Percentiles rank a stretch among this genome's conserved stretches.
Evolutionary conservation across 2,113 vertebrate genomes (phyloP).

Genomic region (Psephotus haematonotus): DNA sequence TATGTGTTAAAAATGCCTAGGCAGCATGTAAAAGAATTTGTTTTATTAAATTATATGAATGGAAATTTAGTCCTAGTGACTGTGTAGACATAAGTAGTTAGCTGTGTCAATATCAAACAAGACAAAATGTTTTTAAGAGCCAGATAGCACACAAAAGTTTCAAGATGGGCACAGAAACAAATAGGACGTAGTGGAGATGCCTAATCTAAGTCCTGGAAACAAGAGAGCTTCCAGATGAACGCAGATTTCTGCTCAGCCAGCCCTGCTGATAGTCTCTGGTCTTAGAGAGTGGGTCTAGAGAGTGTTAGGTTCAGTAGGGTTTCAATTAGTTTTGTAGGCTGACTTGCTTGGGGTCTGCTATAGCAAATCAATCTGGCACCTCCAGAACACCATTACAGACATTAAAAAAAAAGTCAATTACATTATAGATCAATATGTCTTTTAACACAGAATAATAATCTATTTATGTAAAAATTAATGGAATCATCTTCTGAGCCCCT

Average conservation of each 20-base stretch:
- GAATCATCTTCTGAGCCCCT: not conserved
- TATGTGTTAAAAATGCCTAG: not conserved
- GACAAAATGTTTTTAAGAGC: not conserved
- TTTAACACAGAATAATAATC: not conserved
- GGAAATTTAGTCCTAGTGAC: not conserved
- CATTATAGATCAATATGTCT: not conserved
- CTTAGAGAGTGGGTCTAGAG: too few species aligned
- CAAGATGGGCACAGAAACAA: not conserved
- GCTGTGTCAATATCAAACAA: not conserved
- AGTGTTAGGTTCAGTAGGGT: rapidly evolving
- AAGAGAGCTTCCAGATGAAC: not conserved
- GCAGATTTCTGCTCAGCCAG: not conserved
- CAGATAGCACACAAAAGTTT: not conserved
- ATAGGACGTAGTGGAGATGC: not conserved
- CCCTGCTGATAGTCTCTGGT: not conserved
- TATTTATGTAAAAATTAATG: not conserved
- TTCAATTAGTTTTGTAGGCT: not conserved
- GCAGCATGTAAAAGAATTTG: not conserved
- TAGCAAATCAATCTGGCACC: not conserved
- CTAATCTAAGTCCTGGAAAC: not conserved
- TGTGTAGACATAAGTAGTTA: not conserved
- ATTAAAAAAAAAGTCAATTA: not conserved
- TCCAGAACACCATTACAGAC: not conserved
- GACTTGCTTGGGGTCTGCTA: not conserved
- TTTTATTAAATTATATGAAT: not conserved